phyloP scores from a whole-genome alignment of 2,888 invertebrate species.

The Didymodactylos carnosus region DNA sequence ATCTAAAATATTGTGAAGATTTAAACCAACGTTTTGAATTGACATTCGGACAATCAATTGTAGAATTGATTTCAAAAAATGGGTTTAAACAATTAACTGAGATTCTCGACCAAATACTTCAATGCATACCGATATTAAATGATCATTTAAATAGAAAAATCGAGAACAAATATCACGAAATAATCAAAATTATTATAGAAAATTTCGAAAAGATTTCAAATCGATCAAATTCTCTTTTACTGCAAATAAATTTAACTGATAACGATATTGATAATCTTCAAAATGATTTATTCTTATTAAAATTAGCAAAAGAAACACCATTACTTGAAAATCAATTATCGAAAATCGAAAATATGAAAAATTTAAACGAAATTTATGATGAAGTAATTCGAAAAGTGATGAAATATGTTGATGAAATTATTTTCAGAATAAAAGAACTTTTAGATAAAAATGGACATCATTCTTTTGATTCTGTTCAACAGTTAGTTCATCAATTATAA shows the following conservation, averaged over 20 bases:
- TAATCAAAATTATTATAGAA: not conserved
- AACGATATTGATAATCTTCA: not conserved
- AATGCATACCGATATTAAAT: not conserved
- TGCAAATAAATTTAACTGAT: not conserved
- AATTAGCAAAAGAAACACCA: not conserved
- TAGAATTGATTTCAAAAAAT: not conserved
- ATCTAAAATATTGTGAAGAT: not conserved
- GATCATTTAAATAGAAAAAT: not conserved
- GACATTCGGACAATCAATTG: not conserved
- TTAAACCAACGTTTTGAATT: not conserved
- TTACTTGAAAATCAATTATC: not conserved
- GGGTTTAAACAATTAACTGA: not conserved
- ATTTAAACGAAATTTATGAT: not conserved
- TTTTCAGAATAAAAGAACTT: not conserved
- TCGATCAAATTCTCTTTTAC: not conserved
- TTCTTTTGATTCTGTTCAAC: not conserved
- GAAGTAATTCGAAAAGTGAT: not conserved
- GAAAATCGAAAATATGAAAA: no score
- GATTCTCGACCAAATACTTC: not conserved
- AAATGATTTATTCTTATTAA: not conserved
- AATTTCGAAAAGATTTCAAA: not conserved
- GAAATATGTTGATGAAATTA: not conserved
- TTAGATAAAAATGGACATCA: not conserved
- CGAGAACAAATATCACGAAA: not conserved
- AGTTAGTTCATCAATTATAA: not conserved